Base-by-base conservation (phyloP, 2,113 vertebrate species). In the Sander lucioperca region DNA sequence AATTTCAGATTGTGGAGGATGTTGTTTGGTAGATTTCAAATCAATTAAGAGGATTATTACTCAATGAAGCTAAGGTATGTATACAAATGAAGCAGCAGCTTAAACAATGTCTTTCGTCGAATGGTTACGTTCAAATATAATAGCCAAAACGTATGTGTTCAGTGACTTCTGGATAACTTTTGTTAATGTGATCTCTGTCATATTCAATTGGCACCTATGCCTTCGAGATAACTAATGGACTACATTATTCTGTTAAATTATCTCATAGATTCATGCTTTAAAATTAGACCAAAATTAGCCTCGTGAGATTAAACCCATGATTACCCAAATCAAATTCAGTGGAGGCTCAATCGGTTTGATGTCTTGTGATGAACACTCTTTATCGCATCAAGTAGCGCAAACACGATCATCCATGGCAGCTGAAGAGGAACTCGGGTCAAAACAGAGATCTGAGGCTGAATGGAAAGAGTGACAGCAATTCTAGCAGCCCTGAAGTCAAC, bases 381-480 rank as follows among this genome's bases (percentile, higher is more conserved):
- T 23, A 73, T 75, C 27, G 19, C 61, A 67, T 79, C 66, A 48
- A 54, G 68, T 18, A 15, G n/a, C 62, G 2, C 53, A 56, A 75
- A 86, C 45, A 47, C 66, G 12, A 56, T 77, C 74, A 12, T 65
- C 72, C 19, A 0, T 5, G 0, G 12, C 62, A 62, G 57, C 59
- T 62, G 18, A 27, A 57, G 51, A 50, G 12, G 30, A 71, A 51
- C 25, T 23, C 1, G 36, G 36, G 68, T 77, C 56, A 58, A 68
- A 61, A 50, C 45, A 8, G 18, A 77, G 64, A 74, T 59, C 59
- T 12, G 4, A 75, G 36, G 18, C 53, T 33, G 48, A 76, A 59
- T 27, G 83, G 77, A 77, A 84, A 88, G 62, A 59, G 68, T 80
- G 91, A 85, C 73, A 79, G 64, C 50, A n/a, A 71, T 72, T 65